Percentiles rank a stretch among this genome's conserved stretches.
phyloP scores from a whole-genome alignment of 1,140 invertebrate species.

The Lerema accius region DNA sequence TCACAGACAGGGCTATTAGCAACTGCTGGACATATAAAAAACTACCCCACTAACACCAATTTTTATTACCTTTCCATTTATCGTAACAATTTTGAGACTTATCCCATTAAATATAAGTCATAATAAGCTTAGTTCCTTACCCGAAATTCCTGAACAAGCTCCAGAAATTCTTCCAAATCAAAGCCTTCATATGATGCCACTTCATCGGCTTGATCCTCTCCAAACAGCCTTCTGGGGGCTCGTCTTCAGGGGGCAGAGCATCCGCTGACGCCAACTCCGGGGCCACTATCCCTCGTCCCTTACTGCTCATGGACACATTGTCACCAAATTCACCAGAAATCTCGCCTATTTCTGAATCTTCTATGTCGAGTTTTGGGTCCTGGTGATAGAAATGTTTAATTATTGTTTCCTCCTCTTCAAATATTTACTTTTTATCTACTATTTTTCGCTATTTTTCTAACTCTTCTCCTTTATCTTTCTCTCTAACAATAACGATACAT shows the following conservation, averaged over 20 bases:
- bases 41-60: too few species aligned
- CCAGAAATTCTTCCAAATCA: slow-evolving; percentile 96
- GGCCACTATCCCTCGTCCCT: slow-evolving; percentile 83
- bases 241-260: slow-evolving; percentile 85
- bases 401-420: too few species aligned
- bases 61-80: too few species aligned
- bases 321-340: slow-evolving; percentile 94
- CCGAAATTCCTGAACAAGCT: slow-evolving; percentile 95
- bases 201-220: slow-evolving; percentile 87
- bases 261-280: slow-evolving; percentile 73
- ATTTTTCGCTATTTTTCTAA: too few species aligned
- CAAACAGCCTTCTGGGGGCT: slow-evolving; percentile 72
- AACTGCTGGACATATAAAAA: too few species aligned
- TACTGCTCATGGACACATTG: slow-evolving; percentile 89
- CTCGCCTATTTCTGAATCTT: slow-evolving; percentile 87
- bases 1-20: too few species aligned
- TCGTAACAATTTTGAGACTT: too few species aligned
- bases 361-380: slow-evolving; percentile 85
- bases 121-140: slow-evolving; percentile 83
- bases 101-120: too few species aligned
- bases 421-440: too few species aligned
- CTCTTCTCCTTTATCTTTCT: too few species aligned
- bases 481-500: too few species aligned
- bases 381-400: slow-evolving; percentile 41
- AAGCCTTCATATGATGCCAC: slow-evolving; percentile 89